Conservation (phyloP, 2,888 invertebrate genomes). For the Cyclophora albipunctata region DNA sequence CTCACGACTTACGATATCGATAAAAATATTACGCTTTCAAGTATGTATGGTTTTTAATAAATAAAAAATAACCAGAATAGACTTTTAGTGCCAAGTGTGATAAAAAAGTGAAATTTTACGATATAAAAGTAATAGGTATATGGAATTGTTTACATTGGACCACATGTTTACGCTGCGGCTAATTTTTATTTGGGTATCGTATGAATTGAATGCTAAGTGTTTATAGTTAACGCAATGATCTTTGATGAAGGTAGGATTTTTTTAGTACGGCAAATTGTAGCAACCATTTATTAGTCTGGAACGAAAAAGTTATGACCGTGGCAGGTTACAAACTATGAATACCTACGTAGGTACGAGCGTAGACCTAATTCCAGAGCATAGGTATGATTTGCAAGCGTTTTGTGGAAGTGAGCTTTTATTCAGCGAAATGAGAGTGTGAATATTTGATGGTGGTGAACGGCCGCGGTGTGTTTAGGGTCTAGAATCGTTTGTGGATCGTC, state of each 20-base stretch:
- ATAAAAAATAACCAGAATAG: too few species aligned
- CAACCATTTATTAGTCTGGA: too few species aligned
- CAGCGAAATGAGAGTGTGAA: slow-evolving; percentile 65
- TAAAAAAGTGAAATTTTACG: slow-evolving; percentile 15
- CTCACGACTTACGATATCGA: slow-evolving; percentile 62
- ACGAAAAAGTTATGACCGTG: too few species aligned
- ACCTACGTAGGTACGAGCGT: too few species aligned
- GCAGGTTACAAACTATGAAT: too few species aligned
- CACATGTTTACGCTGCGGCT: slow-evolving; percentile 47
- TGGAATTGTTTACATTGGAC: slow-evolving; percentile 59
- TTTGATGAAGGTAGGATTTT: too few species aligned
- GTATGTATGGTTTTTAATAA: slow-evolving; percentile 44
- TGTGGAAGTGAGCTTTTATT: slow-evolving; percentile 44
- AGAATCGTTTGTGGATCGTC: slow-evolving; percentile 56
- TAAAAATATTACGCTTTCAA: slow-evolving; percentile 43
- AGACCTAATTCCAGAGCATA: too few species aligned
- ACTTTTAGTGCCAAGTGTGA: neutral
- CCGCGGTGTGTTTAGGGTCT: slow-evolving; percentile 53
- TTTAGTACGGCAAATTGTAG: too few species aligned
- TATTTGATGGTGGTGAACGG: slow-evolving; percentile 69
- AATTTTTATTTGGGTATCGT: slow-evolving; percentile 16
- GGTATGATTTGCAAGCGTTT: slow-evolving; percentile 20
- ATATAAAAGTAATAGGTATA: slow-evolving; percentile 12
- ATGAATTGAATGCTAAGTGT: neutral
- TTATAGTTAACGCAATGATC: too few species aligned